These are phyloP conservation scores for Oscarella lobularis DNA, from an alignment of 37 sponge, comb jelly and placozoan species.

Conservation along the genomic window DNA sequence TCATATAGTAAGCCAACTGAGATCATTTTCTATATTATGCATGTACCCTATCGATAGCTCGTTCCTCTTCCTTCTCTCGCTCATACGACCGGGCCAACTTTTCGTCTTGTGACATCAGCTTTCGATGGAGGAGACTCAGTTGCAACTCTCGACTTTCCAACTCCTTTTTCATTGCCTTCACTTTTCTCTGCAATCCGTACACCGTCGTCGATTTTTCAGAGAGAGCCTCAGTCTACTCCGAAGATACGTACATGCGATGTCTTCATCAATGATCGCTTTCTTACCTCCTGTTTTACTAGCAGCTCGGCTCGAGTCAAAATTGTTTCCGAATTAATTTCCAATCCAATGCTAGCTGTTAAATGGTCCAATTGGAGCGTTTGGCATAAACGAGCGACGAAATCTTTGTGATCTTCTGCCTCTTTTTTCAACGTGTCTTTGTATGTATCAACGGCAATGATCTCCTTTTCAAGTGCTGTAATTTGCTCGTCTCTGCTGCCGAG, in stretches of 20 bases:
- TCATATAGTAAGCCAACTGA: background rate
- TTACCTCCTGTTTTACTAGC: background rate
- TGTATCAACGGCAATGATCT: background rate
- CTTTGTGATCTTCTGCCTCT: background rate
- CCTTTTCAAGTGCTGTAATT: background rate
- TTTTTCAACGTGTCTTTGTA: background rate
- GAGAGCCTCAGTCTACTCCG: background rate
- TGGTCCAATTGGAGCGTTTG: background rate
- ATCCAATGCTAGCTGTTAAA: background rate
- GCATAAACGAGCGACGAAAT: background rate
- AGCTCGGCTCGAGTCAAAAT: background rate
- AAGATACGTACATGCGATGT: no score
- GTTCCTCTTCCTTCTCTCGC: background rate
- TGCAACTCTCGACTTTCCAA: background rate
- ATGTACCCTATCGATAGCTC: background rate
- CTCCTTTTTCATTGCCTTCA: background rate
- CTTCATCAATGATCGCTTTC: no score
- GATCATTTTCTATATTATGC: background rate
- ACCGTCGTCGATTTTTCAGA: background rate
- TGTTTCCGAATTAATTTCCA: background rate
- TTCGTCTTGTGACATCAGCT: background rate
- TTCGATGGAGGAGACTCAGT: background rate
- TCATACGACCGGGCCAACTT: background rate
- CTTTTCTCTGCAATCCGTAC: background rate
- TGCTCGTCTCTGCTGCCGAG: background rate